A percentile compares a stretch with the other conserved stretches of the same genome.
These are phyloP conservation scores for Pteropus rufus DNA, from an alignment of 2,797 vertebrate species.

Conservation along the genomic window DNA sequence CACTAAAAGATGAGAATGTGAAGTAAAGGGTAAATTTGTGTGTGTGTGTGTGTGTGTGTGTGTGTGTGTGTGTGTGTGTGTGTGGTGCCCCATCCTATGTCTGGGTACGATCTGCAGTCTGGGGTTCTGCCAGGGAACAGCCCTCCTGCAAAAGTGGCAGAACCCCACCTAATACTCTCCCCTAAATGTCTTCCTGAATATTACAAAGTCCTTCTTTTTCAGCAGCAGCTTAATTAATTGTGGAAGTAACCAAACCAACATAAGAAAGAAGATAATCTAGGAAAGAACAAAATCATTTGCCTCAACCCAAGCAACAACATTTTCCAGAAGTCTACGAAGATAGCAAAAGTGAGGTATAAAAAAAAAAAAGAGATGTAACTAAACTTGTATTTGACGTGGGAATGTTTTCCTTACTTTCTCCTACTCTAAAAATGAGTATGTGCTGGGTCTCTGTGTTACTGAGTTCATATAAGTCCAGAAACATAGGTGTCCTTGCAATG, in stretches of 20 bases:
- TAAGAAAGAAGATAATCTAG: not conserved
- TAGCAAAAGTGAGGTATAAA: not conserved
- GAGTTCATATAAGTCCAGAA: not conserved
- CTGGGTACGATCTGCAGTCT: no score
- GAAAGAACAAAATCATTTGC: not conserved
- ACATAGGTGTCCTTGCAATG: not conserved
- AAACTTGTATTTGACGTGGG: not conserved
- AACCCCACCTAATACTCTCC: not conserved
- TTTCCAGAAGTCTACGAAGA: not conserved
- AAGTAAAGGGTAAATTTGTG: not conserved
- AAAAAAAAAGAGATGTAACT: not conserved
- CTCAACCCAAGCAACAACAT: not conserved
- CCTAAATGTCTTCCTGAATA: not conserved
- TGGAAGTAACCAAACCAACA: not conserved
- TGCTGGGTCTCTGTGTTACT: not conserved
- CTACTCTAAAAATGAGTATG: not conserved
- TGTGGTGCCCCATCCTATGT: not conserved
- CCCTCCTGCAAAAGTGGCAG: not conserved
- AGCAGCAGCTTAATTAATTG: not conserved
- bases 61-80: no score
- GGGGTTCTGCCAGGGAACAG: not conserved
- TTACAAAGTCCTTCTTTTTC: not conserved
- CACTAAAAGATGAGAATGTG: not conserved
- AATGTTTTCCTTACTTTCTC: not conserved
- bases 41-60: not conserved